phyloP scores from a whole-genome alignment of 2,797 vertebrate genomes.

The Squalus acanthias region DNA sequence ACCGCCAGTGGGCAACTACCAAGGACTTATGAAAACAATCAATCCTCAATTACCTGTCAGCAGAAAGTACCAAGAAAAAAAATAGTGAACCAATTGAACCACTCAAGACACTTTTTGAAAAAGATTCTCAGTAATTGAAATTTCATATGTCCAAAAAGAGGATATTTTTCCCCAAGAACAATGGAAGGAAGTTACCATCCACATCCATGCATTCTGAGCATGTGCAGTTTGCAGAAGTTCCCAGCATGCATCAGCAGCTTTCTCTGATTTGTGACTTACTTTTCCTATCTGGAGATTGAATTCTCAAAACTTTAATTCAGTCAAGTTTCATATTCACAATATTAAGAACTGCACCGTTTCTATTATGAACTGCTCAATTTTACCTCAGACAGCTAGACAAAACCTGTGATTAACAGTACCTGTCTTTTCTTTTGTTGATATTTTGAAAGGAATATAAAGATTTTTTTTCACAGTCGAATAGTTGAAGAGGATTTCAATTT shows the following conservation, averaged over 20 bases:
- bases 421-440: conserved; percentile 2
- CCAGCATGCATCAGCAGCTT: not conserved
- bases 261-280: not conserved
- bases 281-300: not conserved
- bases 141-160: not conserved
- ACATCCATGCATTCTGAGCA: not conserved
- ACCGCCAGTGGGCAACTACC: not conserved
- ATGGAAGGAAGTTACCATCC: not conserved
- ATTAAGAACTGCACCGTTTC: not conserved
- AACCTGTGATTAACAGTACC: not conserved
- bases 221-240: not conserved
- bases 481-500: conserved; percentile 25
- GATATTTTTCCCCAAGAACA: too few species aligned
- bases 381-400: not conserved
- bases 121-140: not conserved
- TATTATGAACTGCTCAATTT: not conserved
- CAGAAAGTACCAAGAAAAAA: not conserved
- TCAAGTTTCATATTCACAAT: not conserved
- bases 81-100: not conserved
- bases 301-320: not conserved
- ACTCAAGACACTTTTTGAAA: not conserved
- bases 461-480: not conserved
- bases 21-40: not conserved
- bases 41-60: not conserved
- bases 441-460: conserved; percentile 12